These are phyloP conservation scores for Matsumyia berberina DNA, from an alignment of 2,888 invertebrate species.

Conservation along the genomic window DNA sequence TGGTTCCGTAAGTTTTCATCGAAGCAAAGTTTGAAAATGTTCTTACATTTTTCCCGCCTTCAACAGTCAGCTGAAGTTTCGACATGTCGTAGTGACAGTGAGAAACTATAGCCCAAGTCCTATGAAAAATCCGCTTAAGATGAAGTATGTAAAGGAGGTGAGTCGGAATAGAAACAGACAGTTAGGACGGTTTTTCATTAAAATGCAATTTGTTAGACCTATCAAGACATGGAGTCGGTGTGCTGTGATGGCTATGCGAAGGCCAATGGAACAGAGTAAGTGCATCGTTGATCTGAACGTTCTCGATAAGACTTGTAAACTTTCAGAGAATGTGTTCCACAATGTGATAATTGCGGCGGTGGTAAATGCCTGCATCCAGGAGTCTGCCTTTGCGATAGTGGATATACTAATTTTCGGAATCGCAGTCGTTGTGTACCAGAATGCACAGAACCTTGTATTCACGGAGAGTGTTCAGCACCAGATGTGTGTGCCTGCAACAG, in stretches of 20 bases:
- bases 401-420: slow-evolving; percentile 79
- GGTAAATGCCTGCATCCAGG: slow-evolving; percentile 81
- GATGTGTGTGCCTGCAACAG: slow-evolving; percentile 80
- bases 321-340: slow-evolving; percentile 80
- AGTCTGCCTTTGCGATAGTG: slow-evolving; percentile 80
- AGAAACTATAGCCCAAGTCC: slow-evolving; percentile 78
- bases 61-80: slow-evolving; percentile 79
- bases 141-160: slow-evolving; percentile 80
- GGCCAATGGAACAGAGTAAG: slow-evolving; percentile 78
- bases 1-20: slow-evolving; percentile 80
- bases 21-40: not conserved
- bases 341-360: slow-evolving; percentile 80
- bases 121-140: slow-evolving; percentile 77
- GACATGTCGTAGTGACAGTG: slow-evolving; percentile 80
- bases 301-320: not conserved
- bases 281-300: slow-evolving; percentile 5
- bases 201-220: slow-evolving; percentile 77
- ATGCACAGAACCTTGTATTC: slow-evolving; percentile 80
- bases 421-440: slow-evolving; percentile 79
- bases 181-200: not conserved
- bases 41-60: not conserved
- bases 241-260: slow-evolving; percentile 82
- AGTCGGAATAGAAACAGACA: not conserved
- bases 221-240: slow-evolving; percentile 78
- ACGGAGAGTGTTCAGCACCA: slow-evolving; percentile 80